These are phyloP conservation scores for Megalopta genalis DNA, from an alignment of 1,140 invertebrate genomes.

Conservation along the genomic window DNA sequence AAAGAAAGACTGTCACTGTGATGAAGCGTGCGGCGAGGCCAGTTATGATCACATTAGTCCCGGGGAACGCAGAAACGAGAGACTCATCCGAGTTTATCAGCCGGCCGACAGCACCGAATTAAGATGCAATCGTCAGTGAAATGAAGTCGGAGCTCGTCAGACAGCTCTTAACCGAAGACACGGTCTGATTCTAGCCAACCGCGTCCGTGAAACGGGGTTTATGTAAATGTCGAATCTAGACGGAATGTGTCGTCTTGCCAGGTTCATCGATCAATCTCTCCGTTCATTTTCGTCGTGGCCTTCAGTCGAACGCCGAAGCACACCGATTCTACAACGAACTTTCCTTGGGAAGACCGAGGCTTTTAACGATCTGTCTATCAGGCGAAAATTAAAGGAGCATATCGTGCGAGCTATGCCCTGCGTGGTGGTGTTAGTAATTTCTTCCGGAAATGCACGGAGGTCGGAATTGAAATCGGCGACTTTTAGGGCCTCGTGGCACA, in stretches of 20 bases:
- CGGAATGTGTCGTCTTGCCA: neutral
- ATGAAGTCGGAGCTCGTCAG: neutral
- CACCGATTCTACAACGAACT: neutral
- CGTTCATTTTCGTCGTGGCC: neutral
- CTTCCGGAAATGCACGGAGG: too few relatives aligned
- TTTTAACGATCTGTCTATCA: neutral
- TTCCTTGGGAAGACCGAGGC: neutral
- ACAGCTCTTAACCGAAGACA: neutral
- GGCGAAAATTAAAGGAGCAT: constrained; percentile 10
- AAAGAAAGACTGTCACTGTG: too few relatives aligned
- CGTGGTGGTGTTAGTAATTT: too few relatives aligned
- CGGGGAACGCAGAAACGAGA: too few relatives aligned
- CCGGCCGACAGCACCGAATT: neutral
- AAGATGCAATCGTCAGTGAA: neutral
- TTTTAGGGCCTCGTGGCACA: too few relatives aligned
- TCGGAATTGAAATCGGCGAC: too few relatives aligned
- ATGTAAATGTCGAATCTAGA: neutral
- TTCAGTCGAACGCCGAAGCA: too few relatives aligned
- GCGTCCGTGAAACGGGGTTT: too few relatives aligned
- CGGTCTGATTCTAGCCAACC: neutral
- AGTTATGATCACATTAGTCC: too few relatives aligned
- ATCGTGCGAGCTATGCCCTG: too few relatives aligned
- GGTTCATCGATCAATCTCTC: neutral
- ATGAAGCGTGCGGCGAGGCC: too few relatives aligned
- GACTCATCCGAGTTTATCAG: too few relatives aligned